Percentiles rank a stretch among this genome's conserved stretches.
Conservation (phyloP, 2,888 invertebrate genomes). For the Camponotus fellah region DNA sequence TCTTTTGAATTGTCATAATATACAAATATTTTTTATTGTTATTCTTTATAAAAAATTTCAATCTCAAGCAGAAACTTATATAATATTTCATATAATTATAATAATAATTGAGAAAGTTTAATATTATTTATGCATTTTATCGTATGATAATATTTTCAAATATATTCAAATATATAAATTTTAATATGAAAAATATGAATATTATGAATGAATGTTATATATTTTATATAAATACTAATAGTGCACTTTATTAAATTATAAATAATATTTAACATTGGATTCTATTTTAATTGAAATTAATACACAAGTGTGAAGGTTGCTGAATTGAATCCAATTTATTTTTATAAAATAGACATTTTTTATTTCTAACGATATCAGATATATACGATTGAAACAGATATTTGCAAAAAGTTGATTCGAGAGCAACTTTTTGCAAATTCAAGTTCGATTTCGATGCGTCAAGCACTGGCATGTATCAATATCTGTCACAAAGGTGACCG, state of each 20-base stretch:
- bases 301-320: neutral
- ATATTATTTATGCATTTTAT: neutral
- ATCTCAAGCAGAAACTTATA: neutral
- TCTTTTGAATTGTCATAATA: neutral
- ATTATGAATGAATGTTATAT: too few relatives aligned
- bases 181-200: neutral
- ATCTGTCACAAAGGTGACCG: conserved; percentile 39
- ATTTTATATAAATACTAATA: neutral
- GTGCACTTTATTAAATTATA: conserved; percentile 3
- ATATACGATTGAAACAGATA: neutral
- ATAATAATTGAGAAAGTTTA: neutral
- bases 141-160: neutral
- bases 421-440: too few relatives aligned
- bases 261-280: neutral
- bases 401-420: conserved; percentile 27
- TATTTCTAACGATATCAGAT: neutral
- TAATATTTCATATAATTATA: neutral
- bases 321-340: neutral
- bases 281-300: neutral
- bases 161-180: neutral
- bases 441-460: conserved; percentile 33
- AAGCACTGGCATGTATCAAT: conserved; percentile 22
- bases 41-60: neutral
- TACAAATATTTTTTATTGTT: neutral
- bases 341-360: neutral